These are phyloP conservation scores for Piaya cayana DNA, from an alignment of 2,113 vertebrate species.

Conservation along the genomic window DNA sequence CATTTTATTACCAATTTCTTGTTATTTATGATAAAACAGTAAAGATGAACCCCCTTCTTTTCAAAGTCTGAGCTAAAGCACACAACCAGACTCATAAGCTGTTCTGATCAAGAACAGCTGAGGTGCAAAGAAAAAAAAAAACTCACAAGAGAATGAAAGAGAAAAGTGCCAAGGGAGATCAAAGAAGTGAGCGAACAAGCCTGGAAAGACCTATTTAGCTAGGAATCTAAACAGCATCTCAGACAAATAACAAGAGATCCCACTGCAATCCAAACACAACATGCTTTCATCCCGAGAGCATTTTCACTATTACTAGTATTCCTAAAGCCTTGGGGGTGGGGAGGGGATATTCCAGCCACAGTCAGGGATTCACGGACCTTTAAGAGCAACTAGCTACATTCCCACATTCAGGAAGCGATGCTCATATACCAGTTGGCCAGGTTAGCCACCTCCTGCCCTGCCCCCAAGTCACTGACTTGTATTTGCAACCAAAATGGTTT, in stretches of 20 bases:
- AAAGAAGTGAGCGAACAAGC: background rate
- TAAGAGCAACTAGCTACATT: background rate
- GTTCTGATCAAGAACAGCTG: slow-evolving; percentile 6
- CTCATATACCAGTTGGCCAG: background rate
- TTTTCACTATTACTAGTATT: background rate
- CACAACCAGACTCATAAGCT: background rate
- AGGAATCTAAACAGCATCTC: background rate
- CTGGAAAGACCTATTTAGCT: background rate
- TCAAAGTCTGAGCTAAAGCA: background rate
- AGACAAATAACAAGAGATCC: background rate
- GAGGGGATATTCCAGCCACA: no score
- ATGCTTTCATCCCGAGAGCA: background rate
- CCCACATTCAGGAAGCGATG: background rate
- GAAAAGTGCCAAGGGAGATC: background rate
- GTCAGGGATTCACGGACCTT: background rate
- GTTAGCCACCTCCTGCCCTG: background rate
- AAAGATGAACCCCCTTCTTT: background rate
- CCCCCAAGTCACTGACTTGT: background rate
- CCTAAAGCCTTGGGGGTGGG: background rate
- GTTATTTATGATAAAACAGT: background rate
- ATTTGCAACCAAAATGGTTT: background rate
- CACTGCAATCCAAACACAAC: background rate
- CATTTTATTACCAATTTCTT: background rate
- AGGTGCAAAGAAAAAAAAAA: background rate
- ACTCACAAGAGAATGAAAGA: background rate